Conservation (phyloP, 2,797 vertebrate species). For the Micropoecilia bifurca region DNA sequence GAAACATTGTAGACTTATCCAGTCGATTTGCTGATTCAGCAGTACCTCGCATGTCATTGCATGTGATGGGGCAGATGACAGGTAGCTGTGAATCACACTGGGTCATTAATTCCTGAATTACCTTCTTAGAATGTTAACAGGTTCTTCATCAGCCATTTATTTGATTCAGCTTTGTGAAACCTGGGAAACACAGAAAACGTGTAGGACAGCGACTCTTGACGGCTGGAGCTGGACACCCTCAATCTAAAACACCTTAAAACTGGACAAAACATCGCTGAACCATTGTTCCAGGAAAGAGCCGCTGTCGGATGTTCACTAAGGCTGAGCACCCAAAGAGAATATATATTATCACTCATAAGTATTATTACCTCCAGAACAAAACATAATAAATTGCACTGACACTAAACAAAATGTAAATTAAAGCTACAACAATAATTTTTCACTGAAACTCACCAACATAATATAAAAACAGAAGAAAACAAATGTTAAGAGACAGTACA, state of each 20-base stretch:
- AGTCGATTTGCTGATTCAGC: not conserved
- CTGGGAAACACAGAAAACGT: not conserved
- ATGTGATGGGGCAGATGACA: not conserved
- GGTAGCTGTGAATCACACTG: not conserved
- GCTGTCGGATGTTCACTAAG: not conserved
- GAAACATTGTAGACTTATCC: not conserved
- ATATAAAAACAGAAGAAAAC: not conserved
- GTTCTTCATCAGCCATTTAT: not conserved
- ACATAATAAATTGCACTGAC: not conserved
- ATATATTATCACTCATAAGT: not conserved
- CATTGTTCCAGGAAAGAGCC: not conserved
- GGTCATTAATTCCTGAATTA: constrained; percentile 1
- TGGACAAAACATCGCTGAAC: not conserved
- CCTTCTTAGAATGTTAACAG: not conserved
- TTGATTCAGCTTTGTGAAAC: not conserved
- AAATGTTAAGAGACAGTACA: not conserved
- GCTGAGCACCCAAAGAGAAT: not conserved
- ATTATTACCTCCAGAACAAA: not conserved
- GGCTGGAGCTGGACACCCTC: not conserved
- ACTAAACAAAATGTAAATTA: not conserved
- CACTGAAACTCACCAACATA: not conserved
- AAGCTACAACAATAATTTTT: not conserved
- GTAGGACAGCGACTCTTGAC: not conserved
- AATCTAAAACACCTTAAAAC: not conserved
- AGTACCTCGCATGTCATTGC: not conserved